These are phyloP conservation scores for Spilogale gracilis DNA, from an alignment of 2,113 vertebrate genomes.

Conservation along the genomic window DNA sequence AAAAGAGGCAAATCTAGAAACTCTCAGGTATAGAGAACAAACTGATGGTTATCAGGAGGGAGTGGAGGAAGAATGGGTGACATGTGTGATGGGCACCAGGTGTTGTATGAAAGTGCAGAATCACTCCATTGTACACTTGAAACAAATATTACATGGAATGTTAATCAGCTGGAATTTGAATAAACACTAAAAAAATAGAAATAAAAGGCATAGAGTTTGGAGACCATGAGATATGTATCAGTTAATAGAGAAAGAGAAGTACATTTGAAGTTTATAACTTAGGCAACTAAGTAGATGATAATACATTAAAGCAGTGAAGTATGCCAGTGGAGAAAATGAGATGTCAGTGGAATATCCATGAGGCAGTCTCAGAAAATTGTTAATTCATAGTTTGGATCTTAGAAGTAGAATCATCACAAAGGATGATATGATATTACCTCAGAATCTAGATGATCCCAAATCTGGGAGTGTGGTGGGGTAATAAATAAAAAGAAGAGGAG, in stretches of 20 bases:
- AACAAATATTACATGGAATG: not conserved
- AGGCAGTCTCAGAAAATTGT: not conserved
- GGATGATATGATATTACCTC: not conserved
- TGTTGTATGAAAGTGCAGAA: not conserved
- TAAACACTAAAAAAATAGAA: not conserved
- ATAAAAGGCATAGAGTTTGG: not conserved
- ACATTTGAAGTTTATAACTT: not conserved
- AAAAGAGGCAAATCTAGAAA: not conserved
- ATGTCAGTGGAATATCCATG: not conserved
- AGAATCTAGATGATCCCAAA: not conserved
- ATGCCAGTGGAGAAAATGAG: not conserved
- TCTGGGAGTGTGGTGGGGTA: not conserved
- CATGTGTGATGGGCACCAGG: not conserved
- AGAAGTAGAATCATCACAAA: slow-evolving; percentile 4
- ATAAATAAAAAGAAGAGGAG: not conserved
- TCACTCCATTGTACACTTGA: not conserved
- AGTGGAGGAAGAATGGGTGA: not conserved
- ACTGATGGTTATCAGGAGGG: not conserved
- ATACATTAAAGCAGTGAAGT: not conserved
- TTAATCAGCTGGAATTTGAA: not conserved
- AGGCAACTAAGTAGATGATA: not conserved
- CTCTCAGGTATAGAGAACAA: not conserved
- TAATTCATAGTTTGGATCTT: not conserved
- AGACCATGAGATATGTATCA: not conserved
- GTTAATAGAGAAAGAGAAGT: not conserved